phyloP scores from a whole-genome alignment of 1,140 invertebrate species.

The Reticulitermes speratus region DNA sequence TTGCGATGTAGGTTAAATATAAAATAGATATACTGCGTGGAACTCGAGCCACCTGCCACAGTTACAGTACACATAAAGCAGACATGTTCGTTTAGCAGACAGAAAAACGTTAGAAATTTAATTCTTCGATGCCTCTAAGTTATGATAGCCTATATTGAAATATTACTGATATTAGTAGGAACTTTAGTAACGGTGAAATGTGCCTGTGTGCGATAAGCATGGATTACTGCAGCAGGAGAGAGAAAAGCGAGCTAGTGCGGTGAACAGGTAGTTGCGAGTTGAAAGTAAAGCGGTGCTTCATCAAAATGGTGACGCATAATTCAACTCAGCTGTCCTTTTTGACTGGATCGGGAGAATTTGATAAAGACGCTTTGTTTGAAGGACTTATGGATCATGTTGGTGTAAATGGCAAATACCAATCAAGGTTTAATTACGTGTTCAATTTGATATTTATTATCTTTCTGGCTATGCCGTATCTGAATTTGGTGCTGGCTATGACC shows the following conservation, averaged over 20 bases:
- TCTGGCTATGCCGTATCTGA: constrained; percentile 50
- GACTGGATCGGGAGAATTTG: constrained; percentile 20
- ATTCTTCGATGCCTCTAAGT: too few relatives aligned
- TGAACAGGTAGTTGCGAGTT: background rate
- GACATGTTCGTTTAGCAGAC: too few relatives aligned
- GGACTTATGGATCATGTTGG: constrained; percentile 52
- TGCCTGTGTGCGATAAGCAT: background rate
- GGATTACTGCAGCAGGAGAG: background rate
- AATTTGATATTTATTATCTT: constrained; percentile 46
- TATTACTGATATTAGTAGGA: too few relatives aligned
- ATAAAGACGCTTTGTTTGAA: constrained; percentile 50
- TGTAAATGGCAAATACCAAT: constrained; percentile 54
- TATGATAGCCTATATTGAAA: too few relatives aligned
- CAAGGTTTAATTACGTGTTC: constrained; percentile 49
- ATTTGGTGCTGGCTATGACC: constrained; percentile 52
- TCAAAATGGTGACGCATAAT: background rate
- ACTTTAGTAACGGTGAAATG: background rate
- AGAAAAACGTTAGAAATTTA: too few relatives aligned
- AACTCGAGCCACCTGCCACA: too few relatives aligned
- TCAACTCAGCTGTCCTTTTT: background rate
- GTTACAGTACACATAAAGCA: too few relatives aligned
- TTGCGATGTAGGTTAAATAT: too few relatives aligned
- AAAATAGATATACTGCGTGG: too few relatives aligned
- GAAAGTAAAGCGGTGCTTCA: too few relatives aligned
- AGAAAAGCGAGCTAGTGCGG: background rate